A percentile compares a stretch with the other conserved stretches of the same genome.
These are phyloP conservation scores for Salvelinus fontinalis DNA, from an alignment of 2,113 vertebrate species.

Conservation along the genomic window DNA sequence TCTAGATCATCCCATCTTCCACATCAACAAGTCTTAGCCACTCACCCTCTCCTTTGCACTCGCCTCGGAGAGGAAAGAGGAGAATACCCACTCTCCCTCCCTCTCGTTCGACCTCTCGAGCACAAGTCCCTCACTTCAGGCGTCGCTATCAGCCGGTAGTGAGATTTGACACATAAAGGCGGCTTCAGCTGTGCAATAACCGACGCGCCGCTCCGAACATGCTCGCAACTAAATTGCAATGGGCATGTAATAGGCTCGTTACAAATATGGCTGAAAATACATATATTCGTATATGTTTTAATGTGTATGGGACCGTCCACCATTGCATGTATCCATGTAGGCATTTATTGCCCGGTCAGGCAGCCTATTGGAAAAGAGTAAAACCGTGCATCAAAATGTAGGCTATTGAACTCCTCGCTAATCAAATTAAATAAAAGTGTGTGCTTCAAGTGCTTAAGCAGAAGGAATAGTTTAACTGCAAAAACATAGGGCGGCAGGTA, in stretches of 20 bases:
- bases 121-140: conserved; percentile 36
- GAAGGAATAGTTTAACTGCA: no score
- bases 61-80: conserved; percentile 26
- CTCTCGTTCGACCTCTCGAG: conserved; percentile 40
- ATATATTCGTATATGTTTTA: no score
- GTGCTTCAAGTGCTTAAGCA: no score
- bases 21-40: conserved; percentile 75
- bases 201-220: conserved; percentile 25
- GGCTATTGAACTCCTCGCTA: no score
- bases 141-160: conserved; percentile 31
- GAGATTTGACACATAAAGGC: conserved; percentile 31
- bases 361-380: no score
- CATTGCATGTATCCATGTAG: no score
- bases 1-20: conserved; percentile 52
- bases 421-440: no score
- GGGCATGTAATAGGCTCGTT: neutral
- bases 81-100: conserved; percentile 31
- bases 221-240: conserved; percentile 5
- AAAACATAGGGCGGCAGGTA: no score
- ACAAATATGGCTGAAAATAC: neutral
- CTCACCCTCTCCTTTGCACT: conserved; percentile 35
- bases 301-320: no score
- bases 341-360: no score
- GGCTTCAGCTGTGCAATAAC: conserved; percentile 25
- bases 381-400: no score